phyloP scores from a whole-genome alignment of 2,113 vertebrate species.

The Muntiacus muntjak region DNA sequence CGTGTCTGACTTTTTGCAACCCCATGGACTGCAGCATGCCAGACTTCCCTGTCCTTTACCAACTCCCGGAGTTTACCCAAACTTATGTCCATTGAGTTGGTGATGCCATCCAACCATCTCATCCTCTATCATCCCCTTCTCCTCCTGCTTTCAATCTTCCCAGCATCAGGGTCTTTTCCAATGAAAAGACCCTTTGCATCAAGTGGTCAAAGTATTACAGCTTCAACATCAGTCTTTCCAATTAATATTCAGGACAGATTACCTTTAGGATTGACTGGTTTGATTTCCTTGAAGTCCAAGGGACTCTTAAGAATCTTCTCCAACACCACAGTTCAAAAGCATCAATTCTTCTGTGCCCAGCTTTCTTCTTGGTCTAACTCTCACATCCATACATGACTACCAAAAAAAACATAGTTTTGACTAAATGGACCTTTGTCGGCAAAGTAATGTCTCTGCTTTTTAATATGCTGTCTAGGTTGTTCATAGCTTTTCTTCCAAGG shows the following conservation, averaged over 20 bases:
- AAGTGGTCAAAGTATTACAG: background rate
- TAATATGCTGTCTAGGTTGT: background rate
- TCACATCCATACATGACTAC: background rate
- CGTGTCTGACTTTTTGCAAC: background rate
- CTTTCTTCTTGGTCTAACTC: background rate
- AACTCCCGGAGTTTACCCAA: background rate
- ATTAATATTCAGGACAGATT: background rate
- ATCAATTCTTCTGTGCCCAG: background rate
- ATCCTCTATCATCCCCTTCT: background rate
- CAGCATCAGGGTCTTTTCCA: background rate
- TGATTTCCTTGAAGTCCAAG: background rate
- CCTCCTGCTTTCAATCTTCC: background rate
- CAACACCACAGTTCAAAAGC: background rate
- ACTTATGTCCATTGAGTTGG: background rate
- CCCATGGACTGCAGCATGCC: background rate
- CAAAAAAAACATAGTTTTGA: background rate
- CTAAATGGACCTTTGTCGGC: background rate
- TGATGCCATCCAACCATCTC: background rate
- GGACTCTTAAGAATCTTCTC: background rate
- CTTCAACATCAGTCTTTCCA: background rate
- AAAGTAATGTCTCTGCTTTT: background rate
- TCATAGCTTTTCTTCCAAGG: background rate
- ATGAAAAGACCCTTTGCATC: background rate
- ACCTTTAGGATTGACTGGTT: background rate
- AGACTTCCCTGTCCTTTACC: background rate